Percentiles rank a stretch among this genome's conserved stretches.
phyloP scores from a whole-genome alignment of 2,888 invertebrate genomes.

The Sarcophaga carnaria region DNA sequence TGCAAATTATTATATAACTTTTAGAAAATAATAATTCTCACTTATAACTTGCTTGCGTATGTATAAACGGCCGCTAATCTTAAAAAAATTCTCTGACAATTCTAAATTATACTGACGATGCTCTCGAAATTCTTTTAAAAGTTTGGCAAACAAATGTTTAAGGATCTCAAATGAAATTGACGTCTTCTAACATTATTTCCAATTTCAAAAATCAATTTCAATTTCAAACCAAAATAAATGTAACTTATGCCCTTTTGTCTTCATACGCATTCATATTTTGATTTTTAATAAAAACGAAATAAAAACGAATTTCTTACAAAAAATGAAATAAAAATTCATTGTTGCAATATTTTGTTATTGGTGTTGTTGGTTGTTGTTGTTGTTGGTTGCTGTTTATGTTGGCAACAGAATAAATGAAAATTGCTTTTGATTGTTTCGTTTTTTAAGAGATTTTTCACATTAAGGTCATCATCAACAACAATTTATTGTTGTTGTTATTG shows the following conservation, averaged over 20 bases:
- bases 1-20: too few species aligned
- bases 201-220: too few species aligned
- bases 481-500: conserved; percentile 37
- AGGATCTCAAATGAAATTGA: too few species aligned
- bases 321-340: conserved; percentile 49
- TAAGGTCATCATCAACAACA: conserved; percentile 58
- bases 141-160: too few species aligned
- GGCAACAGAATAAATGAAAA: conserved; percentile 34
- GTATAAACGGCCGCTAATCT: too few species aligned
- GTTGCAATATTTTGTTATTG: not conserved
- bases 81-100: too few species aligned
- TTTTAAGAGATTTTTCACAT: conserved; percentile 42
- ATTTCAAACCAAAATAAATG: not conserved
- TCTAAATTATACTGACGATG: too few species aligned
- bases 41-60: too few species aligned
- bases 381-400: conserved; percentile 17
- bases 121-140: too few species aligned
- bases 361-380: conserved; percentile 8
- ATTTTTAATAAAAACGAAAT: conserved; percentile 33
- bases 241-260: conserved; percentile 8
- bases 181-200: too few species aligned
- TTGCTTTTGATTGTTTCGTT: conserved; percentile 44
- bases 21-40: too few species aligned
- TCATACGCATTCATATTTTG: not conserved
- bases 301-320: not conserved